phyloP scores from a whole-genome alignment of 1,140 invertebrate species.

The Drosophila fuyamai region DNA sequence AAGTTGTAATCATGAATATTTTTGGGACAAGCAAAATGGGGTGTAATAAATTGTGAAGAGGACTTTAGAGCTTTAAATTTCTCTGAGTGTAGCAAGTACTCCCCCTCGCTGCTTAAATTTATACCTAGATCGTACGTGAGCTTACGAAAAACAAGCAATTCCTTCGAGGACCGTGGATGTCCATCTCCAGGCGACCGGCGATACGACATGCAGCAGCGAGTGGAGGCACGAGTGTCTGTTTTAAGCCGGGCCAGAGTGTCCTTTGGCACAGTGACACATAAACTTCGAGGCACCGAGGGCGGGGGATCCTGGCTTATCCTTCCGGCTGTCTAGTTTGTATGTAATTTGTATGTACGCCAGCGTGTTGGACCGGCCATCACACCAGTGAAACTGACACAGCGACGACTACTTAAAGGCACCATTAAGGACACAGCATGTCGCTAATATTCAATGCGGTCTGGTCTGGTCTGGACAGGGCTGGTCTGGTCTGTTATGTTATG shows the following conservation, averaged over 20 bases:
- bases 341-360: slow-evolving; percentile 58
- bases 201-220: slow-evolving; percentile 19
- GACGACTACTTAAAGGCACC: slow-evolving; percentile 42
- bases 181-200: slow-evolving; percentile 10
- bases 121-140: slow-evolving; percentile 35
- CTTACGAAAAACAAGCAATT: slow-evolving; percentile 16
- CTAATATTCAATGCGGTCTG: slow-evolving; percentile 49
- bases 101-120: slow-evolving; percentile 10
- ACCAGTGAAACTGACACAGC: slow-evolving; percentile 30
- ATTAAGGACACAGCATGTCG: slow-evolving; percentile 61
- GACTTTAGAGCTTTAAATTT: background rate
- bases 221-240: slow-evolving; percentile 34
- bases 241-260: slow-evolving; percentile 49
- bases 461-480: background rate
- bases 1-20: too few relatives aligned
- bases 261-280: slow-evolving; percentile 64
- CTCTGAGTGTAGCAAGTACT: background rate
- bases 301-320: slow-evolving; percentile 24
- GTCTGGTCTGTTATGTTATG: slow-evolving; percentile 4
- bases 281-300: slow-evolving; percentile 31
- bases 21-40: too few relatives aligned
- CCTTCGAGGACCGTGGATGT: slow-evolving; percentile 4
- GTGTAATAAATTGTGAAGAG: too few relatives aligned
- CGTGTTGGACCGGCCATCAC: slow-evolving; percentile 24
- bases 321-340: slow-evolving; percentile 30